Evolutionary conservation across 2,113 vertebrate genomes (phyloP).

Genomic region (Xyrauchen texanus): DNA sequence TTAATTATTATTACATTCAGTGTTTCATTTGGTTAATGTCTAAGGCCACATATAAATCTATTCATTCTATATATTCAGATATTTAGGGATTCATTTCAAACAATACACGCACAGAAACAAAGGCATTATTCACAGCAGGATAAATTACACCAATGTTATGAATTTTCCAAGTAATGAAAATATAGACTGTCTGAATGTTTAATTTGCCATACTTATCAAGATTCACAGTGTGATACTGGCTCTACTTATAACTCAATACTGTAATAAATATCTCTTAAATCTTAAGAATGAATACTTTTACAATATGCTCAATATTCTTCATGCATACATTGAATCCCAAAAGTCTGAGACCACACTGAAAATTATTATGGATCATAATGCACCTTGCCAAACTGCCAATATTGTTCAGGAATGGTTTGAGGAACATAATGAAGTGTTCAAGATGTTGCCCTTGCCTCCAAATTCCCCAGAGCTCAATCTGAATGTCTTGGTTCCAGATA

Average conservation of each 20-base stretch:
- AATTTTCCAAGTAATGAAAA: conserved; percentile 1
- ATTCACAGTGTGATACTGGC: neutral
- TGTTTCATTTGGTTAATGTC: neutral
- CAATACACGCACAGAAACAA: neutral
- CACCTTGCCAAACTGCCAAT: too few species aligned
- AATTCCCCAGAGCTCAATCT: too few species aligned
- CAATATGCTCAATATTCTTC: neutral
- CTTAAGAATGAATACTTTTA: too few species aligned
- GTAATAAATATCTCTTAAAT: neutral
- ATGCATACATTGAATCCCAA: too few species aligned
- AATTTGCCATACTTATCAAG: neutral
- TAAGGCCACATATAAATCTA: neutral
- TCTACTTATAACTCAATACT: neutral
- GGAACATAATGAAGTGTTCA: too few species aligned
- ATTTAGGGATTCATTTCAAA: neutral
- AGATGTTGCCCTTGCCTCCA: too few species aligned
- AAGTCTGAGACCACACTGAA: too few species aligned
- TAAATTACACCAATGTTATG: neutral
- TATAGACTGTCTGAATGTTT: neutral
- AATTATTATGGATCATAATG: too few species aligned
- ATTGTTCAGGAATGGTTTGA: too few species aligned
- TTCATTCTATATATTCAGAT: neutral
- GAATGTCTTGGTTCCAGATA: too few species aligned
- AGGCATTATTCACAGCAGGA: neutral
- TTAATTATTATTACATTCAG: neutral